A percentile compares a stretch with the other conserved stretches of the same genome.
phyloP scores from a whole-genome alignment of 2,797 vertebrate genomes.

The Eulemur albifrons region DNA sequence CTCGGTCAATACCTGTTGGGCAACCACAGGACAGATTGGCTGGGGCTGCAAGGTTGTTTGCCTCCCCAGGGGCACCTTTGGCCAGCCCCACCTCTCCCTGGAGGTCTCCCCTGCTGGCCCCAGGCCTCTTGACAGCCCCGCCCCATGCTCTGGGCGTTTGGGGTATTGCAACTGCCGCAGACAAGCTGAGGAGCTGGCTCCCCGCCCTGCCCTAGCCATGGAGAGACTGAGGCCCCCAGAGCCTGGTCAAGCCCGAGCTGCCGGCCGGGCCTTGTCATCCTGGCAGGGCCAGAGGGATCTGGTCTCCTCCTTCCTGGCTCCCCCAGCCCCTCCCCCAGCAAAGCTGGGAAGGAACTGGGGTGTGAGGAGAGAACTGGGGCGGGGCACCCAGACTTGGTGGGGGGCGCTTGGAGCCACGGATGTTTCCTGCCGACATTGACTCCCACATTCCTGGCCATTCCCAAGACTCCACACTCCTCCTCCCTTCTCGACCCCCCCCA shows the following conservation, averaged over 20 bases:
- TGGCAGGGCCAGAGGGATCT: not conserved
- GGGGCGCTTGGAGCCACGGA: not conserved
- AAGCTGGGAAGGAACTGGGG: slow-evolving; percentile 48
- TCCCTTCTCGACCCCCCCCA: not conserved
- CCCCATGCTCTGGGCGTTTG: not conserved
- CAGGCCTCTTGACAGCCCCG: not conserved
- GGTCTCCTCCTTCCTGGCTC: not conserved
- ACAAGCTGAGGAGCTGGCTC: not conserved
- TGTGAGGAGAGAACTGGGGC: not conserved
- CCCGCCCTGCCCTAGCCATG: not conserved
- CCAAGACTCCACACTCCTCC: slow-evolving; percentile 41
- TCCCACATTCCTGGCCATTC: slow-evolving; percentile 51
- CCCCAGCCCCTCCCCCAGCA: not conserved
- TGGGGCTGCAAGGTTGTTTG: not conserved
- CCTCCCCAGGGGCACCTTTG: not conserved
- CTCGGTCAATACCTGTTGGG: slow-evolving; percentile 34
- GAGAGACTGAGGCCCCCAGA: not conserved
- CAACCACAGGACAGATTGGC: slow-evolving; percentile 1
- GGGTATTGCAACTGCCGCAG: not conserved
- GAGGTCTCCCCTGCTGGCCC: not conserved
- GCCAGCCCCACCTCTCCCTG: not conserved
- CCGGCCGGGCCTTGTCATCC: not conserved
- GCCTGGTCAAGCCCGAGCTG: not conserved
- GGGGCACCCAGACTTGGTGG: not conserved
- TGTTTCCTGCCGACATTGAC: slow-evolving; percentile 51